Evolutionary conservation across 2,113 vertebrate genomes (phyloP), one percentile per base, ranked within the genome.

Genomic region (Hydrochoerus hydrochaeris): DNA sequence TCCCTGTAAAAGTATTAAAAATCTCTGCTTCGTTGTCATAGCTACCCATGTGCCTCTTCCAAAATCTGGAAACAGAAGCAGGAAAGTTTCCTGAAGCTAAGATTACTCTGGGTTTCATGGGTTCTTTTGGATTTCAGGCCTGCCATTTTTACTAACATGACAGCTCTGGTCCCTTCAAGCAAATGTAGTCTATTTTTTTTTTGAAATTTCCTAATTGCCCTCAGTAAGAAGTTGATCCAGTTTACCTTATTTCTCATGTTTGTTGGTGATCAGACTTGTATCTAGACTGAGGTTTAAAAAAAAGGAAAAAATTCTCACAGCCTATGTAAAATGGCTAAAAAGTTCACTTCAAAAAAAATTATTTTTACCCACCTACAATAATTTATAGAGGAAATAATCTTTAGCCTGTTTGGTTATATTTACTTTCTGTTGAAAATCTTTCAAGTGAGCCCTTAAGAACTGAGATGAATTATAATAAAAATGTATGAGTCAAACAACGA

Each of bases 201-300:
- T 30, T 26, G 28, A 88, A 26, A 73, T 83, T 63, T 90, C 57
- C 69, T 96, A 88, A 84, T 87, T 90, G n/a, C 83, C 91, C 62
- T 78, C 62, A 87, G 49, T 54, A 69, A 97, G 14, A 92, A 32
- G 14, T 35, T 71, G 38, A 28, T 69, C 49, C 65, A 49, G 78
- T 60, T 54, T 93, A 83, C 30, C 22, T 26, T 73, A 11, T 78
- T 6, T 20, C 44, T 95, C 32, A 11, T 63, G 54, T 87, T 63
- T 90, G 7, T 46, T 57, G 62, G 19, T n/a, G 32, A 46, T 38
- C n/a, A 78, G 35, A 69, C 54, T 30, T 90, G 24, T 65, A 17
- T 19, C 67, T 65, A n/a, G 4, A 77, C 62, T 94, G 52, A 52
- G 14, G 7, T 46, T 46, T 46, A 65, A 9, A 28, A 62, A 62